Evolutionary conservation across 2,888 invertebrate genomes (phyloP), one percentile per base, ranked within the genome.

Genomic region (Heliconius ismenius): DNA sequence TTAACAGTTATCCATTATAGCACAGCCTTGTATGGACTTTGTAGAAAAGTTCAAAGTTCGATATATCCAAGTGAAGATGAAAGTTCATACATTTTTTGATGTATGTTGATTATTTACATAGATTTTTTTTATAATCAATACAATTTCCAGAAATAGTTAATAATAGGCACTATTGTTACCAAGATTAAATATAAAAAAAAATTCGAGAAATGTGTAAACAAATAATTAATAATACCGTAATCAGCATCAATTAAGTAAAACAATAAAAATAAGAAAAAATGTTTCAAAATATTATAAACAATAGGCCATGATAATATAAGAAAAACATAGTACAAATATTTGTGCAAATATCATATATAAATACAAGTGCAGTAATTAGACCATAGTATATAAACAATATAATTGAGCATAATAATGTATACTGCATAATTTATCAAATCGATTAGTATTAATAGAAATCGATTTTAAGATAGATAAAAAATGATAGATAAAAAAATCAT

Each of bases 1-100:
- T 43, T 63, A 83, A 83, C 83, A 79, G 79, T 79, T 78, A 81
- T 79, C 78, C 80, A 79, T 77, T 80, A 74, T 69, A 81, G 82
- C 86, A 86, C 86, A 86, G 86, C 86, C 86, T 82, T 84, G 79
- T 76, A 64, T 81, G 82, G 86, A 82, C 83, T 81, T 75, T 74
- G 68, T 60, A 73, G 9, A 73, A 43, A 73, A 62, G 24, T 39
- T 62, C 7, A 43, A 73, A 62, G 24, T 39, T 62, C 13, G 36
- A 26, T 63, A 73, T 43, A 36, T 73, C 26, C 39, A 28, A 73
- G 63, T 62, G 39, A 73, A 60, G 36, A 24, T 32, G 60, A 39
- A 68, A 28, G n/a, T 75, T 15, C 28, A 54, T 54, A 70, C 54
- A 70, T 32, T 58, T 13, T 26, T 58, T 28, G 1, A 58, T 58